A percentile compares a stretch with the other conserved stretches of the same genome.
Evolutionary conservation across 92 coral and sea anemone genomes (phyloP).

Genomic region (Epizoanthus scotinus): DNA sequence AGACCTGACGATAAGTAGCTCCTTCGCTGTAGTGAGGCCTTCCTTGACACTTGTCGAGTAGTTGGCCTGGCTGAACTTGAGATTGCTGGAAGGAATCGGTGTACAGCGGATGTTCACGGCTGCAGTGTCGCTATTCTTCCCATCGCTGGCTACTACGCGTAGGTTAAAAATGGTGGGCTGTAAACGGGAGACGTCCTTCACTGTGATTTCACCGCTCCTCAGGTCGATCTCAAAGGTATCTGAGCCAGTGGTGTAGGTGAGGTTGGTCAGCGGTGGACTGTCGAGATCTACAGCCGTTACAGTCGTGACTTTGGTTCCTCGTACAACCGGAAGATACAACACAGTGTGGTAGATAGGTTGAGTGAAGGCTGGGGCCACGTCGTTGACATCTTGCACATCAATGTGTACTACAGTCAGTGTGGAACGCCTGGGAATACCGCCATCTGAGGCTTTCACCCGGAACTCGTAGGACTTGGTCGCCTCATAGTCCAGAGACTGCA

Average conservation of each 20-base stretch:
- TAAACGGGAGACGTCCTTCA: slow-evolving; percentile 62
- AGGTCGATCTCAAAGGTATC: slow-evolving; percentile 61
- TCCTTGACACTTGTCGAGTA: slow-evolving; percentile 73
- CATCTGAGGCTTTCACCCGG: slow-evolving; percentile 81
- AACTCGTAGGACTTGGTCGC: slow-evolving; percentile 61
- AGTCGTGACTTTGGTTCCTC: slow-evolving; percentile 66
- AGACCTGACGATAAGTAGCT: slow-evolving; percentile 66
- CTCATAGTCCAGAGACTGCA: slow-evolving; percentile 81
- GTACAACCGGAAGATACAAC: slow-evolving; percentile 74
- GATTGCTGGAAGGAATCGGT: slow-evolving; percentile 59
- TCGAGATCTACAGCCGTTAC: slow-evolving; percentile 87
- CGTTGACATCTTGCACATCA: slow-evolving; percentile 74
- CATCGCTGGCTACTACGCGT: slow-evolving; percentile 73
- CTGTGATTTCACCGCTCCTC: slow-evolving; percentile 65
- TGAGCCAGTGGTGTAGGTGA: slow-evolving; percentile 61
- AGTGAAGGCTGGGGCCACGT: slow-evolving; percentile 78
- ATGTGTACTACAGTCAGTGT: slow-evolving; percentile 75
- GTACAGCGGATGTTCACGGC: slow-evolving; percentile 63
- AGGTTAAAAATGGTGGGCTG: slow-evolving; percentile 54
- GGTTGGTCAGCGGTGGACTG: slow-evolving; percentile 55
- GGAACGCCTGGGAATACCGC: slow-evolving; percentile 72
- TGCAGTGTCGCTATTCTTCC: slow-evolving; percentile 60
- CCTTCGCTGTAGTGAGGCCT: slow-evolving; percentile 62
- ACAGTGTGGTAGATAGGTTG: slow-evolving; percentile 50
- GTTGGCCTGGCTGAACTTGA: slow-evolving; percentile 67